Percentiles rank a stretch among this genome's conserved stretches.
Conservation (phyloP, 30 jellyfish, hydroid and myxozoan genomes). For the Clytia hemisphaerica region DNA sequence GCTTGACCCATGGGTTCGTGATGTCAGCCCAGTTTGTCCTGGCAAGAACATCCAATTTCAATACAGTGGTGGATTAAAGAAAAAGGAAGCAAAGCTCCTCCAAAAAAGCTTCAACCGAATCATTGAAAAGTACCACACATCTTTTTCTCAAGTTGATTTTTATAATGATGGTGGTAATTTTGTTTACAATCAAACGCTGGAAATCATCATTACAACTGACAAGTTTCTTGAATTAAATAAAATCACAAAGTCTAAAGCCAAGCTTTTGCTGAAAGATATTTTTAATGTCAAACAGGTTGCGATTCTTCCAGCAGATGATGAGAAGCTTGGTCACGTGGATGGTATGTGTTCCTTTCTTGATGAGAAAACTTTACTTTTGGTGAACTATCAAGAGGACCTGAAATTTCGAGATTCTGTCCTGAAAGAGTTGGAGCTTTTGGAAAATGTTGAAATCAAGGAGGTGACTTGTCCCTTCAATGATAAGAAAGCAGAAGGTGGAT, state of each 20-base stretch:
- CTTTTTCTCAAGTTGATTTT: background rate
- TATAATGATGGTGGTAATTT: constrained; percentile 14
- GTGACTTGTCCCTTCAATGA: background rate
- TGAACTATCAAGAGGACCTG: background rate
- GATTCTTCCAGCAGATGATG: constrained; percentile 11
- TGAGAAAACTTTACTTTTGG: background rate
- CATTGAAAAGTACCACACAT: background rate
- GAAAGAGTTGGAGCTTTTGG: background rate
- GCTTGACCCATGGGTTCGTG: constrained; percentile 16
- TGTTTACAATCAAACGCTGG: background rate
- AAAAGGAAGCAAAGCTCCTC: background rate
- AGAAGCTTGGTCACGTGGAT: constrained; percentile 9
- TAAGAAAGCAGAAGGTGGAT: background rate
- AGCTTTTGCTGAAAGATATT: background rate
- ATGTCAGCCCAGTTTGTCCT: constrained; percentile 10
- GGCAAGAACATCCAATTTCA: background rate
- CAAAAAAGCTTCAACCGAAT: constrained; percentile 4
- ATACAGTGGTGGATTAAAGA: constrained; percentile 5
- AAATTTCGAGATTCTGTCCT: background rate
- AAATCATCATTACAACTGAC: constrained; percentile 7
- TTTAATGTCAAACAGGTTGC: constrained; percentile 3
- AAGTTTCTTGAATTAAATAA: constrained; percentile 8
- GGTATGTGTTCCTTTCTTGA: constrained; percentile 14
- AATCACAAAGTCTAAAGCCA: background rate
- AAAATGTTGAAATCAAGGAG: background rate